A percentile compares a stretch with the other conserved stretches of the same genome.
Evolutionary conservation across 2,888 invertebrate genomes (phyloP).

Genomic region (Yponomeuta cagnagella): DNA sequence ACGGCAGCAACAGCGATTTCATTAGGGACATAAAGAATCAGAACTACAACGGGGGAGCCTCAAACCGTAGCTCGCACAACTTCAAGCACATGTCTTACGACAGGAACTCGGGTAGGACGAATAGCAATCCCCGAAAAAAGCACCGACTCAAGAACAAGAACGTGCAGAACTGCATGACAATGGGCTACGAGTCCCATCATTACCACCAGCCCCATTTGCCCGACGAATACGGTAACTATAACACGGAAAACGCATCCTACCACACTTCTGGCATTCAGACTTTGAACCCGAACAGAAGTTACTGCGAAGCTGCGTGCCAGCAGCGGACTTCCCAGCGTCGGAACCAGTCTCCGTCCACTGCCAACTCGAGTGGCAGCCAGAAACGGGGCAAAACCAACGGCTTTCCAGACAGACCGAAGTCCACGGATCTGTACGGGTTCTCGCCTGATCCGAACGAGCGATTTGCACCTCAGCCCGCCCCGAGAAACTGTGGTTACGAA

Average conservation of each 20-base stretch:
- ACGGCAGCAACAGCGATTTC: conserved; percentile 68
- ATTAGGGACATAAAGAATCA: conserved; percentile 71
- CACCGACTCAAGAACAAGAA: conserved; percentile 69
- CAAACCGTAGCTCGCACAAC: conserved; percentile 68
- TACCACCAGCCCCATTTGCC: conserved; percentile 73
- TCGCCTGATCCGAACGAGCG: conserved; percentile 65
- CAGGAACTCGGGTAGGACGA: conserved; percentile 66
- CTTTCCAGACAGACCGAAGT: conserved; percentile 80
- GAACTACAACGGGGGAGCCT: conserved; percentile 66
- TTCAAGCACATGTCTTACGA: conserved; percentile 74
- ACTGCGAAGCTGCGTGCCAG: conserved; percentile 52
- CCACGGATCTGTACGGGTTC: conserved; percentile 77
- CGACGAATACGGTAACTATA: conserved; percentile 66
- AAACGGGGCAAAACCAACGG: conserved; percentile 66
- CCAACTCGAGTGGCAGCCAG: conserved; percentile 67
- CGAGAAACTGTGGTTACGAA: conserved; percentile 65
- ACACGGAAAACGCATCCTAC: conserved; percentile 68
- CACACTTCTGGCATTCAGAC: conserved; percentile 71
- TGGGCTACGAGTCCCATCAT: conserved; percentile 75
- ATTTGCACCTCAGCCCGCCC: conserved; percentile 68
- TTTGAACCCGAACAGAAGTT: conserved; percentile 70
- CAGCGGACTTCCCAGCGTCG: conserved; percentile 60
- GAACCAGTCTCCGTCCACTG: conserved; percentile 58
- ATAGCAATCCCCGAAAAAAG: conserved; percentile 71
- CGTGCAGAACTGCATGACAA: conserved; percentile 75